Conservation (phyloP, 2,113 vertebrate species). For the Vireo altiloquus region DNA sequence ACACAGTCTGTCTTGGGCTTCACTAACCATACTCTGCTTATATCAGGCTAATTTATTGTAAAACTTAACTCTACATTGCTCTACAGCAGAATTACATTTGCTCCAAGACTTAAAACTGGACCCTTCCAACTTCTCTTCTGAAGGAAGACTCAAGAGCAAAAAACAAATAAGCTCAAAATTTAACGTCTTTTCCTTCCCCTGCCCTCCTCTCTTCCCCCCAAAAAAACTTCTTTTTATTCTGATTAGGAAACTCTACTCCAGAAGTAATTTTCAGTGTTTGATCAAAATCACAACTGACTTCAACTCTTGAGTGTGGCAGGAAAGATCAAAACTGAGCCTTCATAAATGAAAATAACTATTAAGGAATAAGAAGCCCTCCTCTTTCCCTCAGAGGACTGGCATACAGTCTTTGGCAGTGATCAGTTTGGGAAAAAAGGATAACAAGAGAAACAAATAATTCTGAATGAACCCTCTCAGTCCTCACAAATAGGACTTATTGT, state of each 20-base stretch:
- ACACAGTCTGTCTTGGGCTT: background rate
- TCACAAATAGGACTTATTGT: background rate
- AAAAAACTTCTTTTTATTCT: background rate
- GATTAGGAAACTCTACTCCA: background rate
- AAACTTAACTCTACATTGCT: background rate
- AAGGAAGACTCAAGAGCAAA: background rate
- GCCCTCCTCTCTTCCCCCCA: background rate
- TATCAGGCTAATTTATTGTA: background rate
- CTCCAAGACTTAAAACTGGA: background rate
- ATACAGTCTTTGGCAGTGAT: background rate
- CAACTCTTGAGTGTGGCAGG: background rate
- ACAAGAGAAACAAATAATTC: background rate
- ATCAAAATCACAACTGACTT: background rate
- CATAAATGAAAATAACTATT: background rate
- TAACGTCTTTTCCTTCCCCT: background rate
- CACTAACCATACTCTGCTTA: background rate
- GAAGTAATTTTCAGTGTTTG: background rate
- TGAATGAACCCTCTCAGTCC: background rate
- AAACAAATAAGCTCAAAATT: background rate
- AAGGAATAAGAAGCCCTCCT: background rate
- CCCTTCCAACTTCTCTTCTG: background rate
- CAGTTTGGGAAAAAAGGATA: background rate
- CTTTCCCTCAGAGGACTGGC: background rate
- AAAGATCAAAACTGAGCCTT: background rate
- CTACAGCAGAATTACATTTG: background rate